Base-by-base conservation (phyloP, 2,888 invertebrate genomes). In the Dasysyrphus albostriatus region DNA sequence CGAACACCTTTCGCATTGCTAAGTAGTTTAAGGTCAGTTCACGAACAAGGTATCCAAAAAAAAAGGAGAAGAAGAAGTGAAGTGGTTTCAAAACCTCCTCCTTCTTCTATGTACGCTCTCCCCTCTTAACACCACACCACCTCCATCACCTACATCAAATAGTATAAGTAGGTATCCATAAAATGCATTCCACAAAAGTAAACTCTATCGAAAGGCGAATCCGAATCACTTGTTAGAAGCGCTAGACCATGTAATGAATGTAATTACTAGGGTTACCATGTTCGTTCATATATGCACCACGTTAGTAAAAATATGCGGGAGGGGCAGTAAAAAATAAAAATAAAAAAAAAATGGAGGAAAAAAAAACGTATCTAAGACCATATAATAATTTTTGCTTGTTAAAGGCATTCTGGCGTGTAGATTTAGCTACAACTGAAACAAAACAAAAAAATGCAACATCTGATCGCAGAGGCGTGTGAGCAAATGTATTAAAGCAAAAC, bases 201-300 rank as follows among this genome's bases (percentile, higher is more conserved):
- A 67, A 70, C 44, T 44, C 72, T 65, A 82, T 78, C 67, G 77
- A 74, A 70, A 75, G 65, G 78, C 78, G 75, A 78, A 83, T 83
- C 83, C 74, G 75, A 75, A 75, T 75, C 83, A 75, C 75, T 54
- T 54, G 87, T 83, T 87, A 83, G 89, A 91, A 89, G 92, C 91
- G 91, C 91, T 90, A 91, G 91, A 91, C 91, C 91, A 90, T 91
- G 91, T 91, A 91, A 91, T 91, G 91, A 91, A 90, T 91, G 91
- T 91, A 91, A 91, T 91, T 91, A 91, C 91, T 89, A 87, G 88
- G 88, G 88, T 83, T 88, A 87, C 87, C 88, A 75, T 63, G 78
- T 59, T 63, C 51, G 56, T 51, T 58, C 72, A 39, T 24, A 47
- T 67, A 34, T 49, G 4, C 29, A 19, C 24, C 49, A 47, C 67